Percentiles rank a stretch among this genome's conserved stretches.
Conservation (phyloP, 2,797 vertebrate genomes). For the Arnoldichthys spilopterus region DNA sequence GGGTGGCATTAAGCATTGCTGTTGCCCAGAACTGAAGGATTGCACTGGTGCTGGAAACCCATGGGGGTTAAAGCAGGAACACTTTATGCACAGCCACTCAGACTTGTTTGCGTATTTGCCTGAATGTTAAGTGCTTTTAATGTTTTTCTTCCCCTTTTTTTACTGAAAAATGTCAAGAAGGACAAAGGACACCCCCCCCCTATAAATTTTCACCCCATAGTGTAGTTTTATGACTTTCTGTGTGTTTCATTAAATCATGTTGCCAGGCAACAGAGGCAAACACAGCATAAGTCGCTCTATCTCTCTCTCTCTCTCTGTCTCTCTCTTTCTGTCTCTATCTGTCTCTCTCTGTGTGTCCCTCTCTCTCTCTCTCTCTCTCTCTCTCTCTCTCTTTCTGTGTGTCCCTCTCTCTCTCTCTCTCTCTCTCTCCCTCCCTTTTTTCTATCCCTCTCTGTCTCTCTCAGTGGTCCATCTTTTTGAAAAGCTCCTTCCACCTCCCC, state of each 20-base stretch:
- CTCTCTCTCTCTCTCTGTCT: neutral
- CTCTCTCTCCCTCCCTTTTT: neutral
- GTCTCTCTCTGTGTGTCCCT: neutral
- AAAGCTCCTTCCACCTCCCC: conserved; percentile 43
- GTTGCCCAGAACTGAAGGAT: neutral
- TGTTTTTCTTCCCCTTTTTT: neutral
- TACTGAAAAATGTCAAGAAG: neutral
- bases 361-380: neutral
- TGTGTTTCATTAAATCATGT: conserved; percentile 26
- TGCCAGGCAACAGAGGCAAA: conserved; percentile 24
- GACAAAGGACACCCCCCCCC: neutral
- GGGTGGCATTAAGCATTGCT: neutral
- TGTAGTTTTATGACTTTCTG: conserved; percentile 6
- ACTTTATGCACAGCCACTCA: neutral
- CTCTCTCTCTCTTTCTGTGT: neutral
- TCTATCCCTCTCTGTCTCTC: neutral
- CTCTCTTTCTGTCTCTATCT: neutral
- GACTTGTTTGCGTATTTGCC: neutral
- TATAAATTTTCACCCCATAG: neutral
- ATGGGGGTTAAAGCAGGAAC: neutral
- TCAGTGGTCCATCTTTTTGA: conserved; percentile 42
- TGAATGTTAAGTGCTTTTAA: neutral
- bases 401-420: neutral
- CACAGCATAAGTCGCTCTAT: neutral
- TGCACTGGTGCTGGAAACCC: neutral